Conservation (phyloP, 2,113 vertebrate species). For the Sinocyclocheilus maitianheensis region DNA sequence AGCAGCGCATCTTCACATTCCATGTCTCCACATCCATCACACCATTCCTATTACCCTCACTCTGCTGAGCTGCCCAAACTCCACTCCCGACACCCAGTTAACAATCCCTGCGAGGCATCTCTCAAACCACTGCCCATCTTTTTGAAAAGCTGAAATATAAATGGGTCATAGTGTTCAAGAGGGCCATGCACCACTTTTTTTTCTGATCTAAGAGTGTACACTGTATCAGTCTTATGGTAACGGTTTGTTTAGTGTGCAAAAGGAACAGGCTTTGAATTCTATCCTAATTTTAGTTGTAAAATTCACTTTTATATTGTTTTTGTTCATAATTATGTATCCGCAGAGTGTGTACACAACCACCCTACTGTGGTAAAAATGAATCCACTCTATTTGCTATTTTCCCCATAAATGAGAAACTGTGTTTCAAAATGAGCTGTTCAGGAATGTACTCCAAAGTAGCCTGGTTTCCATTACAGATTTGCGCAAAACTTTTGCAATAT, state of each 20-base stretch:
- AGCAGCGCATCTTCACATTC: constrained; percentile 41
- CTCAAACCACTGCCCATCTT: constrained; percentile 2
- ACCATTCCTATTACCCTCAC: background rate
- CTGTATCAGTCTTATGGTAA: background rate
- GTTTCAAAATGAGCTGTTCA: no score
- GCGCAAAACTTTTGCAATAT: no score
- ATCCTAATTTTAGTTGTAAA: no score
- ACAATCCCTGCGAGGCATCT: constrained; percentile 1
- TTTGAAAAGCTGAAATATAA: constrained; percentile 4
- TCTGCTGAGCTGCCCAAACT: constrained; percentile 16
- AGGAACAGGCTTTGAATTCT: no score
- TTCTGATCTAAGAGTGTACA: background rate
- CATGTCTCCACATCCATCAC: constrained; percentile 43
- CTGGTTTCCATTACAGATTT: no score
- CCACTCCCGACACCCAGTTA: constrained; percentile 9
- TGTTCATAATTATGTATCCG: no score
- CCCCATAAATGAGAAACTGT: no score
- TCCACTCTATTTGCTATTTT: no score
- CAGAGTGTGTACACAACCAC: no score
- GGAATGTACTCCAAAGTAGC: no score
- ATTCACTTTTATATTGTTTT: no score
- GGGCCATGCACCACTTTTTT: background rate
- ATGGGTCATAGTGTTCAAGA: background rate
- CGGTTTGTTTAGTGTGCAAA: background rate
- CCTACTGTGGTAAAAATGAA: no score